Percentiles rank a stretch among this genome's conserved stretches.
Evolutionary conservation across 2,797 vertebrate genomes (phyloP).

Genomic region (Caiman crocodilus): DNA sequence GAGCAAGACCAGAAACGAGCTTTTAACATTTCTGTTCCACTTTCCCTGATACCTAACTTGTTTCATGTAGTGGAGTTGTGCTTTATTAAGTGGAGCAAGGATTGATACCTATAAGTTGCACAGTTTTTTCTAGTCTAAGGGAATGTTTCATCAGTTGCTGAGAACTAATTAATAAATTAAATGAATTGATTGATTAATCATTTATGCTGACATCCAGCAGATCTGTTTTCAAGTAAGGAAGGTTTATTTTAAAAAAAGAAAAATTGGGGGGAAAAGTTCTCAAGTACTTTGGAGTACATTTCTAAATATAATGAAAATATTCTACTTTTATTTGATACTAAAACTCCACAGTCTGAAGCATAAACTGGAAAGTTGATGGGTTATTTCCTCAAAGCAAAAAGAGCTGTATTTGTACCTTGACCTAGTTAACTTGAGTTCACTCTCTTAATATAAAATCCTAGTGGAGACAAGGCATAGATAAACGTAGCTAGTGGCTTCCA

Average conservation of each 20-base stretch:
- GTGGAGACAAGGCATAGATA: not conserved
- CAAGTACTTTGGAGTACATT: not conserved
- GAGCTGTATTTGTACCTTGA: conserved; percentile 9
- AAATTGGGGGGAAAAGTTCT: not conserved
- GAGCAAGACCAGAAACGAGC: not conserved
- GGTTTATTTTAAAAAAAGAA: not conserved
- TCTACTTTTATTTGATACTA: not conserved
- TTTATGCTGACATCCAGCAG: conserved; percentile 14
- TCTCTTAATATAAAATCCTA: not conserved
- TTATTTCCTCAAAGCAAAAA: not conserved
- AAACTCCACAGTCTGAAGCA: not conserved
- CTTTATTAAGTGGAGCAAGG: not conserved
- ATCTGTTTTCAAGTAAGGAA: not conserved
- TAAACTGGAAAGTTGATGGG: not conserved
- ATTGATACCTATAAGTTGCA: not conserved
- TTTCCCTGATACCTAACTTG: not conserved
- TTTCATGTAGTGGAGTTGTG: not conserved
- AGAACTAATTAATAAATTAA: not conserved
- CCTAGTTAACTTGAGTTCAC: not conserved
- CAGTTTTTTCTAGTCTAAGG: not conserved
- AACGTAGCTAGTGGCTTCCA: not conserved
- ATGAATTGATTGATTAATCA: not conserved
- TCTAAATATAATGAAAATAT: not conserved
- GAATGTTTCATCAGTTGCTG: not conserved
- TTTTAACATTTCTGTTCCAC: not conserved